Base-by-base conservation (phyloP, 2,888 invertebrate genomes). In the Pachycephus smyrnensis region DNA sequence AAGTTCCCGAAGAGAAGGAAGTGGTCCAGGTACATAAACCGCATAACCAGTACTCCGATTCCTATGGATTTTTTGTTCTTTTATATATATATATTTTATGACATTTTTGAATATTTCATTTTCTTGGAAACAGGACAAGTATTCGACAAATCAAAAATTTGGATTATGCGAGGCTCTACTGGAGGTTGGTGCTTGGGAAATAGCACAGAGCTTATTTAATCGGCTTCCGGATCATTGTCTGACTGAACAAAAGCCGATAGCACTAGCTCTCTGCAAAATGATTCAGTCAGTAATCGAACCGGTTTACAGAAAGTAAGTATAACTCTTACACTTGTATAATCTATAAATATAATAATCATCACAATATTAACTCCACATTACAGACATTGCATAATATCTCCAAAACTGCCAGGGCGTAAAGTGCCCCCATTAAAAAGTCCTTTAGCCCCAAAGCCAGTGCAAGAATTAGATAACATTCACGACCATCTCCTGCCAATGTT, bases 141-240 rank as follows among this genome's bases (percentile, higher is more conserved):
- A 94, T 86, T 92, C 93, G 89, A 92, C 92, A 76, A 99, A 99
- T 93, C 99, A 99, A 92, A 99, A 99, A 92, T 94, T 98, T 86
- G 97, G 98, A 36, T 93, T 99, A 35, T 96, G 97, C 86, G 97
- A 98, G 90, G 98, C 98, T 0, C 92, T 99, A 75, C 91, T 99
- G 12, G 94, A 95, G 82, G 95, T 98, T 83, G 98, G 97, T 1
- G 98, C 97, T 86, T 99, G 99, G 99, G 94, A 95, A 31, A 96
- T 96, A 88, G 98, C 98, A 4, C 94, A 95, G 81, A 93, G 94
- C 83, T 93, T 99, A 79, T 95, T 97, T 37, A 95, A 95, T 84
- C 94, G 96, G 77, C 93, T 99, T 81, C 99, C 99, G 0, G 95
- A 96, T 79, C 95, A 95, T 91, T 95, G 95, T 83, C 94, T 95